Conservation (phyloP, 1,140 invertebrate genomes). For the Drosophila mauritiana region DNA sequence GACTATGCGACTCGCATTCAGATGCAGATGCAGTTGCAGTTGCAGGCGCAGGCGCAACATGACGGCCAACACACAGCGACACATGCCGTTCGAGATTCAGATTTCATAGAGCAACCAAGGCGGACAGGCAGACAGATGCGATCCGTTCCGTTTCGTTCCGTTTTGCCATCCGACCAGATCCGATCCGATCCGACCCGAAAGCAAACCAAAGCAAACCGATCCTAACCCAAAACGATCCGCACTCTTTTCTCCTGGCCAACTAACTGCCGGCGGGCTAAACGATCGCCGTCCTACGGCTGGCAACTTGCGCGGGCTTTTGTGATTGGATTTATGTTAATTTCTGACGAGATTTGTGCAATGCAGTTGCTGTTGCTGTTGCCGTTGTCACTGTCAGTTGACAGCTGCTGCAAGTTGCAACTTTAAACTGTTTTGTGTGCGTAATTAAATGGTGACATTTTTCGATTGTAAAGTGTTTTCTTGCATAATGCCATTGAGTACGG, state of each 20-base stretch:
- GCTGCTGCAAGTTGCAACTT: slow-evolving; percentile 66
- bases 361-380: slow-evolving; percentile 41
- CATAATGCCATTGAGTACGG: slow-evolving; percentile 14
- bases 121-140: slow-evolving; percentile 56
- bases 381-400: slow-evolving; percentile 61
- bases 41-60: slow-evolving; percentile 79
- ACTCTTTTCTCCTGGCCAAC: slow-evolving; percentile 17
- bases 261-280: slow-evolving; percentile 33
- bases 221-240: slow-evolving; percentile 28
- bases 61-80: slow-evolving; percentile 74
- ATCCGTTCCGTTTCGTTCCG: slow-evolving; percentile 12
- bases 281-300: slow-evolving; percentile 67
- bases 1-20: slow-evolving; percentile 5
- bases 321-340: slow-evolving; percentile 82
- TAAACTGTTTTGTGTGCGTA: slow-evolving; percentile 82
- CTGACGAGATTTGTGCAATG: slow-evolving; percentile 81
- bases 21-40: slow-evolving; percentile 24
- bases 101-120: slow-evolving; percentile 51
- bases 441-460: slow-evolving; percentile 81
- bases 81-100: slow-evolving; percentile 67
- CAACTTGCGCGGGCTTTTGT: slow-evolving; percentile 71
- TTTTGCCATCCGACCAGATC: background rate
- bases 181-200: background rate
- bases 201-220: slow-evolving; percentile 3
- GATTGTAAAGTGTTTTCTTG: slow-evolving; percentile 71